A percentile compares a stretch with the other conserved stretches of the same genome.
These are phyloP conservation scores for Tiliacea citrago DNA, from an alignment of 2,888 invertebrate species.

Conservation along the genomic window DNA sequence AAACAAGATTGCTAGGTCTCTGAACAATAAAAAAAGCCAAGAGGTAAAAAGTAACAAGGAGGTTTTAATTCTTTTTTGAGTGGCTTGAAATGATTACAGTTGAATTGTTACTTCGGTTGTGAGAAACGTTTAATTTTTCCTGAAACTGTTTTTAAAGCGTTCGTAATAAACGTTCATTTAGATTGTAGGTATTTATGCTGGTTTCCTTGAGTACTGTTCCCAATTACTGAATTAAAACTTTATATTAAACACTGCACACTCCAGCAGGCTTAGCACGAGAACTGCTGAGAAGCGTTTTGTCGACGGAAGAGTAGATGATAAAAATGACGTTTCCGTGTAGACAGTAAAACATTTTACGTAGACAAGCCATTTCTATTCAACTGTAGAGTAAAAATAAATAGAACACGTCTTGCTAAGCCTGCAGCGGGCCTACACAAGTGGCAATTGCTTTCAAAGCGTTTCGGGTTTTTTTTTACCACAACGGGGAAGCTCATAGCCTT, in stretches of 20 bases:
- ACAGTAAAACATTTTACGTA: no score
- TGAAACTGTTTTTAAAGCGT: conserved; percentile 1
- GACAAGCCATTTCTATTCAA: no score
- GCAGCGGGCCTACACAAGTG: neutral
- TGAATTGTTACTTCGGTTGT: conserved; percentile 36
- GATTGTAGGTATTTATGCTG: conserved; percentile 3
- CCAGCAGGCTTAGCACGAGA: no score
- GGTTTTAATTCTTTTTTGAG: conserved; percentile 39
- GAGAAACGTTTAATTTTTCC: conserved; percentile 27
- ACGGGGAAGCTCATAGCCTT: no score
- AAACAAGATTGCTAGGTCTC: conserved; percentile 37
- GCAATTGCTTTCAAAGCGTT: neutral
- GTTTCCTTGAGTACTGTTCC: conserved; percentile 5
- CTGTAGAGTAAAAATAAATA: no score
- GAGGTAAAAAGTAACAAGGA: conserved; percentile 26
- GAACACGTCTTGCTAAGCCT: no score
- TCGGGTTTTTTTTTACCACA: no score
- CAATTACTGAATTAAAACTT: neutral
- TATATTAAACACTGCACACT: neutral
- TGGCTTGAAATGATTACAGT: conserved; percentile 33
- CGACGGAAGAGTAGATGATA: no score
- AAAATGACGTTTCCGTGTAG: no score
- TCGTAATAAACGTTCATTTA: conserved; percentile 18
- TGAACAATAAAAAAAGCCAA: conserved; percentile 20
- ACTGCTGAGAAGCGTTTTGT: no score